phyloP scores from a whole-genome alignment of 2,888 invertebrate species.

The Fabriciana adippe region DNA sequence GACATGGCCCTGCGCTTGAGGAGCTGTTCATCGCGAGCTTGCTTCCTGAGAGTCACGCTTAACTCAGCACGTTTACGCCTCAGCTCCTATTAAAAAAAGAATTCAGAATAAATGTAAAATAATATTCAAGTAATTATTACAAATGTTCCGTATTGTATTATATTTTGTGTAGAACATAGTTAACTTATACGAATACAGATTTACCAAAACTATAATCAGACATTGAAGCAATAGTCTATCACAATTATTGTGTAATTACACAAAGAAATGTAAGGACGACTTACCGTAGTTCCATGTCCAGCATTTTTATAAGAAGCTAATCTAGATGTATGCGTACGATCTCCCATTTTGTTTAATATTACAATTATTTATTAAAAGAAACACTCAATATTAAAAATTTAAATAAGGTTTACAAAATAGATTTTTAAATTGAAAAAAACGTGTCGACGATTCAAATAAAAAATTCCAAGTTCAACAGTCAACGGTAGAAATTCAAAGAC shows the following conservation, averaged over 20 bases:
- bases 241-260: not conserved
- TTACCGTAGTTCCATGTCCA: slow-evolving; percentile 88
- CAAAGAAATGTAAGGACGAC: slow-evolving; percentile 39
- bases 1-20: slow-evolving; percentile 93
- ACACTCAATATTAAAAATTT: not conserved
- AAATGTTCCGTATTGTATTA: too few relatives aligned
- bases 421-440: not conserved
- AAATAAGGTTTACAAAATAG: slow-evolving; percentile 1
- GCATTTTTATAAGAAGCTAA: slow-evolving; percentile 90
- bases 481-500: slow-evolving; percentile 18
- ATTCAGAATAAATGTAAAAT: not conserved
- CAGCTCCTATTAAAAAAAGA: slow-evolving; percentile 85
- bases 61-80: slow-evolving; percentile 94
- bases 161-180: too few relatives aligned
- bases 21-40: slow-evolving; percentile 96
- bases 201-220: not conserved
- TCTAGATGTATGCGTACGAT: slow-evolving; percentile 81
- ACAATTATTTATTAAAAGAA: not conserved
- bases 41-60: slow-evolving; percentile 95
- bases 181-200: too few relatives aligned
- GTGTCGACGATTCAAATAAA: slow-evolving; percentile 18
- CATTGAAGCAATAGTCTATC: not conserved
- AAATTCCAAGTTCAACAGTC: slow-evolving; percentile 23
- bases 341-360: slow-evolving; percentile 79
- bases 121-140: not conserved